Base-by-base conservation (phyloP, 2,797 vertebrate genomes). In the Okamejei kenojei region DNA sequence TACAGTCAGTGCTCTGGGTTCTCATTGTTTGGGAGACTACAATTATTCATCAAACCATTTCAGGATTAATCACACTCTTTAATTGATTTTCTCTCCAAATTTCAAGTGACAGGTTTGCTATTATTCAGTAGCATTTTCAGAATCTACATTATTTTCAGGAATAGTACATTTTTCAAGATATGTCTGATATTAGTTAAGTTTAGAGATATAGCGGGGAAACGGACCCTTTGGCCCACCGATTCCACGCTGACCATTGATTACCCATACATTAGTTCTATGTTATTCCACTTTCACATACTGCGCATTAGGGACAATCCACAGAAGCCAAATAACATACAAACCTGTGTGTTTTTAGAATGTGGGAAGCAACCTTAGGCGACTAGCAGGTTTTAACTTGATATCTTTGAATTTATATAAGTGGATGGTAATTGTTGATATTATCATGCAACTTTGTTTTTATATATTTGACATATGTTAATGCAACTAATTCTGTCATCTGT, bases 21-120 rank as follows among this genome's bases (percentile, higher is more conserved):
- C 26, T 74, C 32, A 74, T 45, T 91, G 68, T 29, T 91, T 54
- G 15, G 45, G 23, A 73, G 21, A 32, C 65, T 38, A 26, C 23
- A 74, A 71, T 26, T 90, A 90, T 90, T 74, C 23, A 35, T 92
- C 71, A 92, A 92, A 76, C 2, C 71, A 76, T 38, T 73, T 74
- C 73, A 23, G n/a, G 71, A 10, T 92, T 92, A 74, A 92, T 58
- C 90, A 58, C 71, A 74, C 54, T 92, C 35, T 92, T 92, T n/a
- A 73, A 76, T 92, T 45, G 68, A 76, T 92, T 92, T 74, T 76
- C 13, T 74, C 29, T 74, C 23, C 26, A 38, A 19, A 11, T 92
- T 74, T 26, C 45, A 76, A 90, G 54, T 92, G 26, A 29, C 71
- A 76, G 38, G 26, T 54, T 54, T 91, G 32, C 1, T 54, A 26